These are phyloP conservation scores for Orius insidiosus DNA, from an alignment of 1,140 invertebrate genomes.

Conservation along the genomic window DNA sequence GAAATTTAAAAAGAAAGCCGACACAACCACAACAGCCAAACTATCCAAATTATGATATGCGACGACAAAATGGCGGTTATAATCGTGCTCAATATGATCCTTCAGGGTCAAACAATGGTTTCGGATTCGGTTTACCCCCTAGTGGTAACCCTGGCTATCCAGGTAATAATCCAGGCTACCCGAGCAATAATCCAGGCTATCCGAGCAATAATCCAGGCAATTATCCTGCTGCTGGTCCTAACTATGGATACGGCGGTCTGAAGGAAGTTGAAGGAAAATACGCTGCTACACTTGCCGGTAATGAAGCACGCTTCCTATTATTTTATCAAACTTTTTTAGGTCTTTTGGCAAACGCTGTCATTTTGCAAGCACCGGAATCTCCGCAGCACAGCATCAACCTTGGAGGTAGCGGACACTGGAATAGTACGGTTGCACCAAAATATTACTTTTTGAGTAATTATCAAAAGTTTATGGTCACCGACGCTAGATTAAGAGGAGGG, in stretches of 20 bases:
- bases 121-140: not conserved
- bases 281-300: not conserved
- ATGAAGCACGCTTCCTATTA: not conserved
- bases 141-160: not conserved
- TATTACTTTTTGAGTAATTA: conserved; percentile 46
- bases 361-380: not conserved
- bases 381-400: not conserved
- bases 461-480: conserved; percentile 41
- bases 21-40: not conserved
- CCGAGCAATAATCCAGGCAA: not conserved
- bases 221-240: not conserved
- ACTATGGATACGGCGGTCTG: not conserved
- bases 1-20: conserved; percentile 8
- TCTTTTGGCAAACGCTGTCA: not conserved
- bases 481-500: conserved; percentile 53
- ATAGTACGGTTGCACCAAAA: conserved; percentile 40
- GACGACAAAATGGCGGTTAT: not conserved
- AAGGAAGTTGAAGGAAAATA: not conserved
- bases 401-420: conserved; percentile 33
- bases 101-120: not conserved
- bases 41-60: too few relatives aligned
- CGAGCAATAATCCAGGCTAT: not conserved
- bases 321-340: too few relatives aligned
- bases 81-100: not conserved
- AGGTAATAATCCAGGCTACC: not conserved